Percentiles rank a stretch among this genome's conserved stretches.
Conservation (phyloP, 2,113 vertebrate genomes). For the Drymodes brunneopygia region DNA sequence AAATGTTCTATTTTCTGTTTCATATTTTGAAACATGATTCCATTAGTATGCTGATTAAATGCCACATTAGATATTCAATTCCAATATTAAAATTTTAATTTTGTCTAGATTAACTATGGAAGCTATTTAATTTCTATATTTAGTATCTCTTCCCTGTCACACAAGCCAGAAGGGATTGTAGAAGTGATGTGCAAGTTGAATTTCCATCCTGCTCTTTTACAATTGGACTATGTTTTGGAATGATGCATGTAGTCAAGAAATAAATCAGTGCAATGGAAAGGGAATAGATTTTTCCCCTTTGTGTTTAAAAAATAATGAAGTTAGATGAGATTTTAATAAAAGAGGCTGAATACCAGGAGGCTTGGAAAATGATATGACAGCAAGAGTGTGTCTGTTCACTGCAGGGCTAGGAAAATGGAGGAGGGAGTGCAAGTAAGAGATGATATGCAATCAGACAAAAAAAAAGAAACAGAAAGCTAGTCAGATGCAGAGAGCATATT, state of each 20-base stretch:
- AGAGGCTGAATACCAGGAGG: background rate
- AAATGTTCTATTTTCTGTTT: background rate
- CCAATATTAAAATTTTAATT: conserved; percentile 22
- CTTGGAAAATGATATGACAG: background rate
- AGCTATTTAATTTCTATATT: conserved; percentile 32
- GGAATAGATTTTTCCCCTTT: background rate
- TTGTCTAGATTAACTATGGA: conserved; percentile 3
- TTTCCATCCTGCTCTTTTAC: background rate
- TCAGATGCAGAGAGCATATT: background rate
- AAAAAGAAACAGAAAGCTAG: background rate
- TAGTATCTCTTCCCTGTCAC: background rate
- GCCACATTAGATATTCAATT: background rate
- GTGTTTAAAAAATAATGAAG: conserved; percentile 43
- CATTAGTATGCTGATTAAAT: conserved; percentile 20
- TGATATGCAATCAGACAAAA: background rate
- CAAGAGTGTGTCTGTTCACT: background rate
- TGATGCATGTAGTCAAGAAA: conserved; percentile 4
- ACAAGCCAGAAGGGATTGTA: background rate
- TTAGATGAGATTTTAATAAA: conserved; percentile 38
- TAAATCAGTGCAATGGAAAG: background rate
- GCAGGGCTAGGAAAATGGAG: background rate
- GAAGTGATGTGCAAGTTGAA: background rate
- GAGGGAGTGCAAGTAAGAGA: background rate
- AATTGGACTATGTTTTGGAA: background rate
- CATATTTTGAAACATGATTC: conserved; percentile 3